Percentiles rank a stretch among this genome's conserved stretches.
phyloP scores from a whole-genome alignment of 2,797 vertebrate species.

The Gymnoscopelus braueri region DNA sequence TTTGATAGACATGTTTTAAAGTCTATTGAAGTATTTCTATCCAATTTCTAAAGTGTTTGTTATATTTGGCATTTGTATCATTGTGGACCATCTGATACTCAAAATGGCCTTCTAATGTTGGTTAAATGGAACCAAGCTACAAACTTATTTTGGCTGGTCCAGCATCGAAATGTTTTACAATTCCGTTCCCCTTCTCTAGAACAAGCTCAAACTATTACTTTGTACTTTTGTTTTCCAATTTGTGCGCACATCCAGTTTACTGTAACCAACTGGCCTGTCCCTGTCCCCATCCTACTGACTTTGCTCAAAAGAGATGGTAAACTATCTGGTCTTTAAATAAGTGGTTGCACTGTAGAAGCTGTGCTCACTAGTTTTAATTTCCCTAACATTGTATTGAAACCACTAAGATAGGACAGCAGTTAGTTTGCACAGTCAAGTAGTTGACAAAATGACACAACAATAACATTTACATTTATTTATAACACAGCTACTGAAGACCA shows the following conservation, averaged over 20 bases:
- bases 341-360: slow-evolving; percentile 6
- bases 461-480: slow-evolving; percentile 29
- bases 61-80: slow-evolving; percentile 6
- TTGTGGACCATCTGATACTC: background rate
- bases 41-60: slow-evolving; percentile 5
- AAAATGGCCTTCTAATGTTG: background rate
- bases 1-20: background rate
- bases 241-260: slow-evolving; percentile 40
- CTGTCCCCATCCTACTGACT: slow-evolving; percentile 18
- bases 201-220: slow-evolving; percentile 10
- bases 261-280: slow-evolving; percentile 12
- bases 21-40: background rate
- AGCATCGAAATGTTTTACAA: background rate
- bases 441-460: slow-evolving; percentile 7
- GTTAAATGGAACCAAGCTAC: background rate
- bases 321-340: slow-evolving; percentile 29
- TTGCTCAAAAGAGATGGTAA: slow-evolving; percentile 1
- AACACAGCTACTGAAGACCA: slow-evolving; percentile 43
- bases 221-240: slow-evolving; percentile 18
- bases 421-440: slow-evolving; percentile 29
- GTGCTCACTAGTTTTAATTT: slow-evolving; percentile 6
- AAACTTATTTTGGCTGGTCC: background rate
- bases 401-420: slow-evolving; percentile 56
- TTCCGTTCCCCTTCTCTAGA: slow-evolving; percentile 8
- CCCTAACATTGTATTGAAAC: slow-evolving; percentile 47